phyloP scores from a whole-genome alignment of 2,113 vertebrate genomes.

The Notarius lentiginosus region DNA sequence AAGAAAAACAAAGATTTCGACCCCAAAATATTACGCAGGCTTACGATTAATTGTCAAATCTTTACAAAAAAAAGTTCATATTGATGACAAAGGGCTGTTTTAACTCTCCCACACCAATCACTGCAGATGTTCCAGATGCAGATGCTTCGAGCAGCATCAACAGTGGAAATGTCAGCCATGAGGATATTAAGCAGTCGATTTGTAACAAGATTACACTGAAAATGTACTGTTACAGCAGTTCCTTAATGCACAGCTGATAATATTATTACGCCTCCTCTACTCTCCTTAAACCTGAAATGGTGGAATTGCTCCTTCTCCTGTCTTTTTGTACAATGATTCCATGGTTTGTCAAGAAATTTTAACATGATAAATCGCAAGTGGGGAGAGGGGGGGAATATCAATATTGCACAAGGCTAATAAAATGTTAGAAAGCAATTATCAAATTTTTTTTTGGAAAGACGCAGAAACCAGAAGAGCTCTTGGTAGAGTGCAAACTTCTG shows the following conservation, averaged over 20 bases:
- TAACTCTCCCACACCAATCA: neutral
- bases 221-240: constrained; percentile 4
- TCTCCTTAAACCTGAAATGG: neutral
- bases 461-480: neutral
- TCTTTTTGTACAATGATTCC: neutral
- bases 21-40: neutral
- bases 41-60: neutral
- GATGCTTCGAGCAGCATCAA: neutral
- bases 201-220: constrained; percentile 5
- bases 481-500: no score
- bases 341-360: neutral
- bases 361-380: neutral
- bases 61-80: neutral
- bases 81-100: neutral
- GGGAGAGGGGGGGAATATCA: neutral
- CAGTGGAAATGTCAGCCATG: neutral
- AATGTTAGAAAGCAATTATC: neutral
- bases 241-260: constrained; percentile 6
- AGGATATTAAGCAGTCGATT: neutral
- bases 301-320: neutral
- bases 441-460: neutral
- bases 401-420: neutral
- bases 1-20: neutral
- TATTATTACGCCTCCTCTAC: neutral
- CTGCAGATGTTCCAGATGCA: neutral